A percentile compares a stretch with the other conserved stretches of the same genome.
These are phyloP conservation scores for Erythrolamprus reginae DNA, from an alignment of 2,113 vertebrate genomes.

Conservation along the genomic window DNA sequence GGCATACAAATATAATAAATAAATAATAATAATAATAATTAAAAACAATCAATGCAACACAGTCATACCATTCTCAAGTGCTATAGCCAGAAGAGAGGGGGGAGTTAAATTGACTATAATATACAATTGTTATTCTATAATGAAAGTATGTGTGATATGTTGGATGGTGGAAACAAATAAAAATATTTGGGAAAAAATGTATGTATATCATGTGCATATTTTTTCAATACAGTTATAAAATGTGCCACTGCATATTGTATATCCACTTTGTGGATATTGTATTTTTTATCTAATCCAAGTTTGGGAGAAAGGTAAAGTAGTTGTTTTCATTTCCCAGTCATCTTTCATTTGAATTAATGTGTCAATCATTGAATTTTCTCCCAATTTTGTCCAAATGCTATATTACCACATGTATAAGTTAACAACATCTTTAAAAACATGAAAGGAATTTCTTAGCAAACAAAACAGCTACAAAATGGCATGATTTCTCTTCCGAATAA, in stretches of 20 bases:
- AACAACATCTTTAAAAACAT: not conserved
- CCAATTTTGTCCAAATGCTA: not conserved
- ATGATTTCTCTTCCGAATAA: not conserved
- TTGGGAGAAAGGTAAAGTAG: not conserved
- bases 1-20: too few relatives aligned
- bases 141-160: too few relatives aligned
- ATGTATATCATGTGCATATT: not conserved
- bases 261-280: not conserved
- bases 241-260: not conserved
- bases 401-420: not conserved
- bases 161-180: too few relatives aligned
- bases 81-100: too few relatives aligned
- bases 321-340: not conserved
- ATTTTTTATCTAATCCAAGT: not conserved
- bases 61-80: too few relatives aligned
- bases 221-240: not conserved
- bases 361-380: not conserved
- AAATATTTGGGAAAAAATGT: too few relatives aligned
- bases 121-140: too few relatives aligned
- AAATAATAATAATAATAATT: too few relatives aligned
- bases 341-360: not conserved
- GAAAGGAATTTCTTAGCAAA: not conserved
- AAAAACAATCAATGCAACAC: too few relatives aligned
- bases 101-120: too few relatives aligned
- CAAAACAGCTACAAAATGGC: not conserved